Evolutionary conservation across 1,140 invertebrate genomes (phyloP).

Genomic region (Lordiphosa stackelbergi): DNA sequence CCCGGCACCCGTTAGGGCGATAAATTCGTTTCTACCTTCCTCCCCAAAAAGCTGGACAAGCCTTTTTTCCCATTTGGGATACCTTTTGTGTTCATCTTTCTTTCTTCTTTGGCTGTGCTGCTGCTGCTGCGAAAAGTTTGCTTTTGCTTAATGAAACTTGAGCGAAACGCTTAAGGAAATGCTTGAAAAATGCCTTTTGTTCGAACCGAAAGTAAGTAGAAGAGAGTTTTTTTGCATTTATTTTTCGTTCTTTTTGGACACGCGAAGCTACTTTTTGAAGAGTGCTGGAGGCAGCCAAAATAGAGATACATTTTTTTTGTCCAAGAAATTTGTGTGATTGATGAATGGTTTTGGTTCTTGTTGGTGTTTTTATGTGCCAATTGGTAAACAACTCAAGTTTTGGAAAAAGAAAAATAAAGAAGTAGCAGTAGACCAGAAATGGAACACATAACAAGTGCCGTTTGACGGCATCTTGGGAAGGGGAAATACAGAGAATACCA

Average conservation of each 20-base stretch:
- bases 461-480: conserved; percentile 23
- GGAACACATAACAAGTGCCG: conserved; percentile 33
- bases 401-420: conserved; percentile 9
- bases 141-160: conserved; percentile 63
- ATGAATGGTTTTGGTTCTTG: conserved; percentile 24
- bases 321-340: conserved; percentile 35
- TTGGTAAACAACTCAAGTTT: conserved; percentile 21
- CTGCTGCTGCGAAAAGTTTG: conserved; percentile 49
- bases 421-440: conserved; percentile 28
- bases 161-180: conserved; percentile 67
- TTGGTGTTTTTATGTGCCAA: conserved; percentile 13
- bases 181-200: conserved; percentile 66
- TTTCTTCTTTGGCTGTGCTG: not conserved
- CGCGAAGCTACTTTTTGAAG: conserved; percentile 25
- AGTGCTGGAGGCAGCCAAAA: conserved; percentile 17
- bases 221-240: conserved; percentile 17
- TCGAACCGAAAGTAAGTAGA: conserved; percentile 17
- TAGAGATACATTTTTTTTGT: conserved; percentile 16
- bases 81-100: conserved; percentile 20
- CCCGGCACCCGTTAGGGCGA: conserved; percentile 2
- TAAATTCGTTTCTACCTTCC: conserved; percentile 9
- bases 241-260: conserved; percentile 20
- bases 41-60: conserved; percentile 22
- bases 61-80: conserved; percentile 21
- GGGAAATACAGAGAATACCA: too few species aligned